Evolutionary conservation across 2,113 vertebrate genomes (phyloP).

Genomic region (Gadus macrocephalus): DNA sequence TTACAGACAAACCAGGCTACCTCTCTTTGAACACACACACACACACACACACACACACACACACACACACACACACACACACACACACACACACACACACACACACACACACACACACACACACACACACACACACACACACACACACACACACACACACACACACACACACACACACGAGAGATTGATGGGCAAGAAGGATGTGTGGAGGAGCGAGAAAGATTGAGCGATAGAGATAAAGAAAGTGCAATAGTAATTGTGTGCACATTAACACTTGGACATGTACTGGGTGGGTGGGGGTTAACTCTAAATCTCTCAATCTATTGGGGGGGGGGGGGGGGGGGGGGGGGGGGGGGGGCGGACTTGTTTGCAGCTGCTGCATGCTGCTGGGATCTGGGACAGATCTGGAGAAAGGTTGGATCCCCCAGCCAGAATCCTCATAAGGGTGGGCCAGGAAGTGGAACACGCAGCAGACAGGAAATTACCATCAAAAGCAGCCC

Average conservation of each 20-base stretch:
- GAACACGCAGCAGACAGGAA: slow-evolving; percentile 53
- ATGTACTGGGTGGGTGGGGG: no score
- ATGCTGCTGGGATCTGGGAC: slow-evolving; percentile 55
- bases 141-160: no score
- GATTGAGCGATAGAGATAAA: not conserved
- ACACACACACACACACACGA: not conserved
- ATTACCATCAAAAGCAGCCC: slow-evolving; percentile 53
- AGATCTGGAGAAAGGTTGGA: slow-evolving; percentile 52
- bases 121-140: not conserved
- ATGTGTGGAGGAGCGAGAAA: not conserved
- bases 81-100: no score
- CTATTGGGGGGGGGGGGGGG: not conserved
- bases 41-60: not conserved
- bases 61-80: not conserved
- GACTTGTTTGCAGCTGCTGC: slow-evolving; percentile 45
- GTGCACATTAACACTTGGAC: no score
- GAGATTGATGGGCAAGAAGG: slow-evolving; percentile 24
- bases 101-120: not conserved
- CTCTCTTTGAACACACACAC: no score
- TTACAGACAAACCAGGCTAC: no score
- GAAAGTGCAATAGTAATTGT: not conserved
- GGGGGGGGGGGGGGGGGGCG: not conserved
- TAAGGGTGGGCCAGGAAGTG: slow-evolving; percentile 57
- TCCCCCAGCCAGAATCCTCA: slow-evolving; percentile 55
- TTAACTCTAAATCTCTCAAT: not conserved